These are phyloP conservation scores for Iguana delicatissima DNA, from an alignment of 2,797 vertebrate genomes.

Conservation along the genomic window DNA sequence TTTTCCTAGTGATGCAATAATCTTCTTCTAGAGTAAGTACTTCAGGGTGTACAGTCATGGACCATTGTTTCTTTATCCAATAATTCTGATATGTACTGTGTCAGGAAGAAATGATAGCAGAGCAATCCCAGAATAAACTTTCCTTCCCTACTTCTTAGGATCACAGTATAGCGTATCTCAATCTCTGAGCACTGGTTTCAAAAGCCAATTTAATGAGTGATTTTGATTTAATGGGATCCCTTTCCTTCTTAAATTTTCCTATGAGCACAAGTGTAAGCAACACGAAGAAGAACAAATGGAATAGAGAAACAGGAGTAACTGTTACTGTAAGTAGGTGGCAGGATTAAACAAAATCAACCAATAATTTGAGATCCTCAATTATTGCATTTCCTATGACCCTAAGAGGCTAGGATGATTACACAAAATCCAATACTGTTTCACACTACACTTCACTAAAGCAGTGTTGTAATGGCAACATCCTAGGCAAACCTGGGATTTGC, in stretches of 20 bases:
- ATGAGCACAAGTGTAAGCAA: not conserved
- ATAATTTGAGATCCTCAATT: too few relatives aligned
- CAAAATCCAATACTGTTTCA: too few relatives aligned
- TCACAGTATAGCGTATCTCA: not conserved
- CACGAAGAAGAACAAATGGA: not conserved
- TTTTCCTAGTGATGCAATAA: not conserved
- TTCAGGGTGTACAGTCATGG: not conserved
- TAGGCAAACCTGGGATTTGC: too few relatives aligned
- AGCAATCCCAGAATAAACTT: not conserved
- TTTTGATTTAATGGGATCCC: not conserved
- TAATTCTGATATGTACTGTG: not conserved
- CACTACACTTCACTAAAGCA: too few relatives aligned
- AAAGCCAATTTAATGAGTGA: not conserved
- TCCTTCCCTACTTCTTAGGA: not conserved
- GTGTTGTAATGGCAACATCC: too few relatives aligned
- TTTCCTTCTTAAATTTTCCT: not conserved
- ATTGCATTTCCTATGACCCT: too few relatives aligned
- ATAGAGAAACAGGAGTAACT: not conserved
- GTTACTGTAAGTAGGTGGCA: too few relatives aligned
- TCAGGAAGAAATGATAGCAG: not conserved
- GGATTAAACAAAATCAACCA: too few relatives aligned
- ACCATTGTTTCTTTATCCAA: not conserved
- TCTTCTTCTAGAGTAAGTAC: not conserved
- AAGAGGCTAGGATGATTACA: too few relatives aligned
- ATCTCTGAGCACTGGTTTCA: not conserved